phyloP scores from a whole-genome alignment of 2,888 invertebrate genomes.

The Entomobrya multifasciata region DNA sequence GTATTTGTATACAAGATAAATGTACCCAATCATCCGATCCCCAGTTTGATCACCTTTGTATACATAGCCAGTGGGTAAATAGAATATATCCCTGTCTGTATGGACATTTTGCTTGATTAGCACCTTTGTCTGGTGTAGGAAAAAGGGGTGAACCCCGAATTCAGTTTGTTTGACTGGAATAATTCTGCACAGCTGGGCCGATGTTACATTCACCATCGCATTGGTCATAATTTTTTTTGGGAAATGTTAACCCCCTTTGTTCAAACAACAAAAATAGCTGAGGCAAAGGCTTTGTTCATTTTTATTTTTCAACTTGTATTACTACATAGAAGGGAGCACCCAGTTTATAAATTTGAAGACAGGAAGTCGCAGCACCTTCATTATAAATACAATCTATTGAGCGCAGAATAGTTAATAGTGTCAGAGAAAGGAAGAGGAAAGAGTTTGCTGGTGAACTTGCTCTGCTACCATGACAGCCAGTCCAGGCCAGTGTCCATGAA shows the following conservation, averaged over 20 bases:
- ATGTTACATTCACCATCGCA: neutral
- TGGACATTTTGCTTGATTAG: conserved; percentile 16
- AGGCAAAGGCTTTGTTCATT: conserved; percentile 17
- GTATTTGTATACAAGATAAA: neutral
- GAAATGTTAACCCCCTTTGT: neutral
- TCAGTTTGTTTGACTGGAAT: neutral
- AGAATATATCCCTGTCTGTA: no score
- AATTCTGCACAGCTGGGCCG: conserved; percentile 58
- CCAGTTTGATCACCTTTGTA: no score
- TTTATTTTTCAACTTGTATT: no score
- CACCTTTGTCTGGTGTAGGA: neutral
- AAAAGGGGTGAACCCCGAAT: neutral
- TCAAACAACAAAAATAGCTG: conserved; percentile 17
- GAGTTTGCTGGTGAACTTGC: neutral
- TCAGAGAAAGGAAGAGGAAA: conserved; percentile 48
- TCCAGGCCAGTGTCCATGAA: no score
- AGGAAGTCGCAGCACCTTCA: conserved; percentile 65
- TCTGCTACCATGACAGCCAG: neutral
- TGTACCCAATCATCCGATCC: neutral
- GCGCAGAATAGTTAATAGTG: conserved; percentile 24
- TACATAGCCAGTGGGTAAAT: neutral
- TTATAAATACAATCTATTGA: conserved; percentile 26
- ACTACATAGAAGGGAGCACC: conserved; percentile 12
- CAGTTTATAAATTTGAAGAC: conserved; percentile 35
- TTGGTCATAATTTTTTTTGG: conserved; percentile 18